A percentile compares a stretch with the other conserved stretches of the same genome.
Evolutionary conservation across 1,140 invertebrate species (phyloP).

Genomic region (Bombus superbus): DNA sequence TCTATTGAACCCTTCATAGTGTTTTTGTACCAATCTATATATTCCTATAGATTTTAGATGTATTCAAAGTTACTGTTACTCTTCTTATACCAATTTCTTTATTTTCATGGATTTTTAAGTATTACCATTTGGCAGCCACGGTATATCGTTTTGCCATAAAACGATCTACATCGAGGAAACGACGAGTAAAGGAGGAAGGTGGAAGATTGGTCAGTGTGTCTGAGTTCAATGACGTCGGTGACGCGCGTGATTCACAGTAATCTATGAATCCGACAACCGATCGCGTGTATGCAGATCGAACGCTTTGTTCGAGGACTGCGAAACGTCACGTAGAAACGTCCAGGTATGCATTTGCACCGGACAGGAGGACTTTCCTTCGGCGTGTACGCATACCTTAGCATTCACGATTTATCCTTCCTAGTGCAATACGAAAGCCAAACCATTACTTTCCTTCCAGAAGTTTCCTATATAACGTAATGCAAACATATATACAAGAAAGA

Average conservation of each 20-base stretch:
- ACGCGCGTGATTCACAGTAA: slow-evolving; percentile 56
- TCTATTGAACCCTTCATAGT: no score
- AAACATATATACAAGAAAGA: not conserved
- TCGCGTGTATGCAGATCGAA: slow-evolving; percentile 52
- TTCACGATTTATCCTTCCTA: slow-evolving; percentile 28
- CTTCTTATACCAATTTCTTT: no score
- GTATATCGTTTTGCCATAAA: not conserved
- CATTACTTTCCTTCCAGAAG: not conserved
- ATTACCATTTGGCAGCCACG: not conserved
- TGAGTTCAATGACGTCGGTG: slow-evolving; percentile 11
- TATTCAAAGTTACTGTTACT: no score
- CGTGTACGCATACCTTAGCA: slow-evolving; percentile 26
- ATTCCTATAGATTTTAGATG: no score
- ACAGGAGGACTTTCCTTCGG: slow-evolving; percentile 39
- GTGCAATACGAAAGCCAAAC: not conserved
- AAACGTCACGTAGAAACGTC: slow-evolving; percentile 55
- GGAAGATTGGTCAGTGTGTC: slow-evolving; percentile 10
- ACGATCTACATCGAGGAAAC: not conserved
- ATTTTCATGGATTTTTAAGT: no score
- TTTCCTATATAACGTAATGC: slow-evolving; percentile 9
- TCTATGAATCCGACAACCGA: slow-evolving; percentile 45
- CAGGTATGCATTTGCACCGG: slow-evolving; percentile 34
- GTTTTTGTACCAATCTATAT: no score
- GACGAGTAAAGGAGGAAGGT: slow-evolving; percentile 56
- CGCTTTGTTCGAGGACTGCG: slow-evolving; percentile 53